Conservation (phyloP, 2,113 vertebrate genomes). For the Alaudala cheleensis region DNA sequence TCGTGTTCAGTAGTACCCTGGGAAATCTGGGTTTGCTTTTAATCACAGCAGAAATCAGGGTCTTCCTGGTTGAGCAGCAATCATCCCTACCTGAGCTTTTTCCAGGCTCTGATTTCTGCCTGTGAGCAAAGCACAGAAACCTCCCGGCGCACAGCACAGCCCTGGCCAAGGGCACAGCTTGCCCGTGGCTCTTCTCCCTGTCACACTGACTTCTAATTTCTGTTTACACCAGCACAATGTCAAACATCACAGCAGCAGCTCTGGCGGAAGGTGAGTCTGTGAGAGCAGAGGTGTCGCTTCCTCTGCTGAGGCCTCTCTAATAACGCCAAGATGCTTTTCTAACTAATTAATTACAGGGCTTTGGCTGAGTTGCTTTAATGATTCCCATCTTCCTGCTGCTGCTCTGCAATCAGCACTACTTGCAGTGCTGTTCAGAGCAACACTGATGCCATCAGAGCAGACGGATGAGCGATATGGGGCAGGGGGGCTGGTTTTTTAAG, state of each 20-base stretch:
- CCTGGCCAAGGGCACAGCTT: constrained; percentile 20
- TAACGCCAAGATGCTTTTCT: constrained; percentile 54
- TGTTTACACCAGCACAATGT: constrained; percentile 50
- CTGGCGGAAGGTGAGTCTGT: not conserved
- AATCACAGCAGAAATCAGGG: constrained; percentile 18
- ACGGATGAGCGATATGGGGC: not conserved
- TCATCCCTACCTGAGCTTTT: not conserved
- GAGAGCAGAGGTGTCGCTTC: constrained; percentile 11
- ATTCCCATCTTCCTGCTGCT: constrained; percentile 65
- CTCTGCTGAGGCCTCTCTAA: constrained; percentile 47
- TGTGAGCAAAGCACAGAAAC: not conserved
- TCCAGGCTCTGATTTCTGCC: constrained; percentile 32
- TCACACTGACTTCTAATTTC: constrained; percentile 22
- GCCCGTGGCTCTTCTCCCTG: not conserved
- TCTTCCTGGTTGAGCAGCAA: not conserved
- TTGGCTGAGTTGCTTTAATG: constrained; percentile 57
- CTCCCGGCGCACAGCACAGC: not conserved
- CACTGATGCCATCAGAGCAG: constrained; percentile 19
- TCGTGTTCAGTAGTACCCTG: not conserved
- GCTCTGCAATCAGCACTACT: constrained; percentile 63
- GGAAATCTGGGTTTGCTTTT: not conserved
- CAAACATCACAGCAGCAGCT: constrained; percentile 32
- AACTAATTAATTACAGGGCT: constrained; percentile 68
- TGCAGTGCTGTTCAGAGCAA: constrained; percentile 50
- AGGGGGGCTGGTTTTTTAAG: not conserved